These are phyloP conservation scores for Grallaria varia DNA, from an alignment of 2,113 vertebrate genomes.

Conservation along the genomic window DNA sequence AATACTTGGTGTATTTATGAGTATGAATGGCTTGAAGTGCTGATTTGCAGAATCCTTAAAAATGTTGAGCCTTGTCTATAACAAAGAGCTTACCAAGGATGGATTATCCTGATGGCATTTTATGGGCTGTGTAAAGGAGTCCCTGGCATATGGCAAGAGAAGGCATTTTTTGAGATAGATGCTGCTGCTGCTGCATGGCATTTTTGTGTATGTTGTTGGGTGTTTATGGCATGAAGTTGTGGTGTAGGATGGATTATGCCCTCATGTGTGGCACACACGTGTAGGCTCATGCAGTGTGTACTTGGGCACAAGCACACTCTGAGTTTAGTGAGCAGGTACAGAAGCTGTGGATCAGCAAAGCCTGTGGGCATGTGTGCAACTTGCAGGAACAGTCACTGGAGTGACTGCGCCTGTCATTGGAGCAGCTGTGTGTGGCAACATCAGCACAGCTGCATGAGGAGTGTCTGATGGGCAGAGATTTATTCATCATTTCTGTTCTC, in stretches of 20 bases:
- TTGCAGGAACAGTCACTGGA: not conserved
- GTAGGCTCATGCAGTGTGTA: not conserved
- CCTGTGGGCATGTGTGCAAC: rapidly evolving
- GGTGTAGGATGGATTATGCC: not conserved
- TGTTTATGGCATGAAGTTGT: not conserved
- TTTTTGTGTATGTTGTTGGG: not conserved
- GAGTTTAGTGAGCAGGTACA: not conserved
- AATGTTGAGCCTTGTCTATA: not conserved
- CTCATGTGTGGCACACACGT: rapidly evolving
- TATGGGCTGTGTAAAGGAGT: rapidly evolving
- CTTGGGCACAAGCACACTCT: not conserved
- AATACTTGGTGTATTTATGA: not conserved
- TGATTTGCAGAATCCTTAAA: not conserved
- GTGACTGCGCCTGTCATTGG: not conserved
- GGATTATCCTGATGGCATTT: not conserved
- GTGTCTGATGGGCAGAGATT: not conserved
- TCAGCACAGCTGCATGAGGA: not conserved
- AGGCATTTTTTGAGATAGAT: not conserved
- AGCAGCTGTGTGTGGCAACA: not conserved
- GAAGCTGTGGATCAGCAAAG: not conserved
- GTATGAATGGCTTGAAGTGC: not conserved
- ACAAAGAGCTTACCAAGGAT: not conserved
- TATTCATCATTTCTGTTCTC: not conserved
- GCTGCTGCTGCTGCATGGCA: not conserved
- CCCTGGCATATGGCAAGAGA: not conserved